Evolutionary conservation across 2,113 vertebrate genomes (phyloP).

Genomic region (Oncorhynchus kisutch): DNA sequence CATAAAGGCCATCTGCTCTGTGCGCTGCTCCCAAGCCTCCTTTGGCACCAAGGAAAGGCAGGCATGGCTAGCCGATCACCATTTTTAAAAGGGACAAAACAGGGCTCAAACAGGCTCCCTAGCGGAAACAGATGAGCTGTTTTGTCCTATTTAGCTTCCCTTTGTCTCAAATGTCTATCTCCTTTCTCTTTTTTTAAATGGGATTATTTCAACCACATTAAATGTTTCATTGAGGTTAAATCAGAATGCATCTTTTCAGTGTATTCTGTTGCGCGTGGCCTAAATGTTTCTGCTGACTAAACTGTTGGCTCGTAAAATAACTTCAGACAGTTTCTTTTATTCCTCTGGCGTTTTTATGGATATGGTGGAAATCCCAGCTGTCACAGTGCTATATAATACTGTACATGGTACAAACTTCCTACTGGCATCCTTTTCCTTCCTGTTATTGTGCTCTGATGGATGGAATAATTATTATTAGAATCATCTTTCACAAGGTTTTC

Average conservation of each 20-base stretch:
- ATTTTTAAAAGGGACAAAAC: conserved; percentile 5
- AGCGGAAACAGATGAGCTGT: not conserved
- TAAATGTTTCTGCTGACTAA: not conserved
- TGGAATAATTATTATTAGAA: not conserved
- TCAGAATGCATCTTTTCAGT: too few species aligned
- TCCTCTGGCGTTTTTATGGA: not conserved
- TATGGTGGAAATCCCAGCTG: not conserved
- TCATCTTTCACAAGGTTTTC: not conserved
- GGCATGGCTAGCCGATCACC: conserved; percentile 7
- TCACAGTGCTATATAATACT: not conserved
- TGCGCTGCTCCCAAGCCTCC: conserved; percentile 43
- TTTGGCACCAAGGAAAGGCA: conserved; percentile 32
- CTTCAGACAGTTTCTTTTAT: not conserved
- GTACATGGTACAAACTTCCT: not conserved
- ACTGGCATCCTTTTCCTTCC: not conserved
- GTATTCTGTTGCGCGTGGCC: too few species aligned
- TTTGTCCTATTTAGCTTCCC: not conserved
- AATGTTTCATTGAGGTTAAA: not conserved
- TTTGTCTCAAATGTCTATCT: not conserved
- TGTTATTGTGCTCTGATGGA: not conserved
- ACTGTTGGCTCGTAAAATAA: not conserved
- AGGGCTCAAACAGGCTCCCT: not conserved
- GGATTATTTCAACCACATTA: not conserved
- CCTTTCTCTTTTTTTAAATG: not conserved
- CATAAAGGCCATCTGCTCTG: conserved; percentile 54